These are phyloP conservation scores for Brachionus angularis DNA, from an alignment of 1,140 invertebrate species.

Conservation along the genomic window DNA sequence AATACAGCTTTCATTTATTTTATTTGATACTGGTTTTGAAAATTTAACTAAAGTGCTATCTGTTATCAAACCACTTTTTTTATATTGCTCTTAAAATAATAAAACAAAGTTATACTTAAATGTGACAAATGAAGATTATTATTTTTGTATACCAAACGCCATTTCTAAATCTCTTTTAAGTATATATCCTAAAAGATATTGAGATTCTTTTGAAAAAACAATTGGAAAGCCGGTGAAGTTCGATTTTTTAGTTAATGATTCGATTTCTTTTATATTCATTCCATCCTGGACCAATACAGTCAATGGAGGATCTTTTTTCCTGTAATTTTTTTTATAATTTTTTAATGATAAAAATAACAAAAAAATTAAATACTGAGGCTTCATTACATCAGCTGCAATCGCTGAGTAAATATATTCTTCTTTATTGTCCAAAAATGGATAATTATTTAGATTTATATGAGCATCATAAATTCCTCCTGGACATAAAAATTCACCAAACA, in stretches of 20 bases:
- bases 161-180: slow-evolving; percentile 19
- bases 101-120: no score
- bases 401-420: slow-evolving; percentile 96
- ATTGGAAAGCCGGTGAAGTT: slow-evolving; percentile 98
- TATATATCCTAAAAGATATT: slow-evolving; percentile 11
- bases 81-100: background rate
- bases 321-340: background rate
- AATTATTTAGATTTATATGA: slow-evolving; percentile 93
- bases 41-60: slow-evolving; percentile 15
- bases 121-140: no score
- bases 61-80: slow-evolving; percentile 15
- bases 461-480: slow-evolving; percentile 94
- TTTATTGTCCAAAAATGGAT: slow-evolving; percentile 96
- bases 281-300: slow-evolving; percentile 17
- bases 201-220: slow-evolving; percentile 79
- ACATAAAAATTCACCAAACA: slow-evolving; percentile 95
- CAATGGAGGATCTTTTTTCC: slow-evolving; percentile 18
- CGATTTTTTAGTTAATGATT: slow-evolving; percentile 82
- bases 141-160: slow-evolving; percentile 26
- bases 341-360: background rate
- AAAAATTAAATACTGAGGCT: slow-evolving; percentile 63
- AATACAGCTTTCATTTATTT: slow-evolving; percentile 18
- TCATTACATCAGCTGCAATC: slow-evolving; percentile 94
- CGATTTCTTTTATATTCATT: slow-evolving; percentile 54
- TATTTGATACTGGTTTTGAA: slow-evolving; percentile 33